phyloP scores from a whole-genome alignment of 2,888 invertebrate species.

The Coelopa pilipes region DNA sequence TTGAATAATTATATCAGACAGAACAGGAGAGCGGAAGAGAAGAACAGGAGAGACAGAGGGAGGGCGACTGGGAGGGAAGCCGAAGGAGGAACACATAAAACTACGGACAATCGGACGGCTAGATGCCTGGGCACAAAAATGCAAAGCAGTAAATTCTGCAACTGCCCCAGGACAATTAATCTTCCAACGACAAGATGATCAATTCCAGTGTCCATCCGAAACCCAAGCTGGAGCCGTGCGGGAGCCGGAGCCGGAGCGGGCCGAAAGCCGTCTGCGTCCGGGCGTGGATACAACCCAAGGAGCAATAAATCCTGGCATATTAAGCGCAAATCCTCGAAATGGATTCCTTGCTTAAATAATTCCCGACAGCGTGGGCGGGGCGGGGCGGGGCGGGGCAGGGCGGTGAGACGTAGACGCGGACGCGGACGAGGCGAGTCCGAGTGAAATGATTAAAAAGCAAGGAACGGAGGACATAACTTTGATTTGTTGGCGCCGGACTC shows the following conservation, averaged over 20 bases:
- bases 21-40: no score
- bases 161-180: conserved; percentile 29
- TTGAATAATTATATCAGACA: conserved; percentile 34
- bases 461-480: conserved; percentile 28
- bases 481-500: conserved; percentile 35
- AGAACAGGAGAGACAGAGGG: no score
- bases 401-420: neutral
- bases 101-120: neutral
- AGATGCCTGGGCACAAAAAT: conserved; percentile 6
- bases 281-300: neutral
- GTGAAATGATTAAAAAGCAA: conserved; percentile 27
- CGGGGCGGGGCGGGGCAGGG: neutral
- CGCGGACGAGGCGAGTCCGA: conserved; percentile 1
- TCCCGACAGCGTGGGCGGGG: neutral
- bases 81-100: neutral
- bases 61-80: conserved; percentile 1
- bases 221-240: no score
- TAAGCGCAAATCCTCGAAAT: conserved; percentile 35
- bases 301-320: conserved; percentile 36
- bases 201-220: conserved; percentile 19
- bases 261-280: neutral
- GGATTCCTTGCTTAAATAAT: conserved; percentile 28
- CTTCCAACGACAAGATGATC: conserved; percentile 32
- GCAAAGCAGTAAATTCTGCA: conserved; percentile 27
- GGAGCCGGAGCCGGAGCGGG: no score